These are phyloP conservation scores for Leptodirus hochenwartii DNA, from an alignment of 2,888 invertebrate species.

Conservation along the genomic window DNA sequence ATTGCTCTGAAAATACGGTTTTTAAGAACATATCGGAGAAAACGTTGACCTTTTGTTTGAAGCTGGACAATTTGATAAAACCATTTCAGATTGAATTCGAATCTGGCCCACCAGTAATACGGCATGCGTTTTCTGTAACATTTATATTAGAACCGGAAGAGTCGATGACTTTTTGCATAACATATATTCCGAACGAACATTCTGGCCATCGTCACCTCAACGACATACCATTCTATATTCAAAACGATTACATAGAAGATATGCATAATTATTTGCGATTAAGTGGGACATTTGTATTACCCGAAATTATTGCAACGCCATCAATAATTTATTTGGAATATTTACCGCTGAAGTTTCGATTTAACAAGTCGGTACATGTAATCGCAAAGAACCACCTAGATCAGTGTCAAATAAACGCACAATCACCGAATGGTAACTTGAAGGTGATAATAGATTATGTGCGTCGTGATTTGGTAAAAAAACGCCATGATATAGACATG, in stretches of 20 bases:
- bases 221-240: constrained; percentile 9
- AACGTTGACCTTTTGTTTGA: constrained; percentile 9
- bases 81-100: constrained; percentile 7
- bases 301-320: not conserved
- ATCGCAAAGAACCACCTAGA: no score
- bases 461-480: no score
- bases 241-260: constrained; percentile 9
- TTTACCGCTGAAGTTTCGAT: no score
- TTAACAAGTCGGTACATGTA: no score
- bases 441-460: no score
- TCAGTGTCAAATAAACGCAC: no score
- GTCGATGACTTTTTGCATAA: constrained; percentile 6
- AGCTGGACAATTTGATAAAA: constrained; percentile 9
- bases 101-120: constrained; percentile 2
- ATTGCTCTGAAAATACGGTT: constrained; percentile 5
- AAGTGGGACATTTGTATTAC: constrained; percentile 5
- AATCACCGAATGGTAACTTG: no score
- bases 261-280: constrained; percentile 11
- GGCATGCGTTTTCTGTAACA: constrained; percentile 8
- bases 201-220: constrained; percentile 6
- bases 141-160: constrained; percentile 8
- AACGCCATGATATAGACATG: no score
- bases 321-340: not conserved
- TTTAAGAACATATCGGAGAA: constrained; percentile 6
- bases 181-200: constrained; percentile 6